A percentile compares a stretch with the other conserved stretches of the same genome.
Evolutionary conservation across 2,113 vertebrate species (phyloP).

Genomic region (Rhinolophus ferrumequinum): DNA sequence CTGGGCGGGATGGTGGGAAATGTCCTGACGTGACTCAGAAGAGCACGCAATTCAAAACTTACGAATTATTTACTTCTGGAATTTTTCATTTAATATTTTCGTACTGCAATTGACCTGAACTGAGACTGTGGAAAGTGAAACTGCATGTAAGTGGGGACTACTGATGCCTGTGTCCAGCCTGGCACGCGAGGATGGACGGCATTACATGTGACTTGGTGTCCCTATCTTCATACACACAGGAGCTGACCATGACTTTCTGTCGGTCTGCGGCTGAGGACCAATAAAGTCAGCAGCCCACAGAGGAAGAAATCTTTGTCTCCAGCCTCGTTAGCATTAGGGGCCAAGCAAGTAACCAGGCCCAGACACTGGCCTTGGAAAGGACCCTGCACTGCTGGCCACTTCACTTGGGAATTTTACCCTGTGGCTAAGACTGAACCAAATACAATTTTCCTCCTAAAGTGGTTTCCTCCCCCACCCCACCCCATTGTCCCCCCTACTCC

Average conservation of each 20-base stretch:
- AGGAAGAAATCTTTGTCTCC: conserved; percentile 10
- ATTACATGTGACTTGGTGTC: not conserved
- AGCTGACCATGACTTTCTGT: not conserved
- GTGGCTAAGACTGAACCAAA: not conserved
- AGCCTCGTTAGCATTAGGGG: not conserved
- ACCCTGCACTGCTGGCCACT: not conserved
- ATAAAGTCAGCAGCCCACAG: not conserved
- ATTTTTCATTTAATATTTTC: not conserved
- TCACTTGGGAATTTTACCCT: conserved; percentile 21
- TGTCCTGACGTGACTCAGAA: not conserved
- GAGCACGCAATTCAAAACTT: not conserved
- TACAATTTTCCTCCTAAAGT: not conserved
- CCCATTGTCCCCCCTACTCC: no score
- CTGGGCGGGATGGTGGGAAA: not conserved
- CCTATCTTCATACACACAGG: not conserved
- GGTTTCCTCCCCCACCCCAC: conserved; percentile 33
- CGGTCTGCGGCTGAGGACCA: not conserved
- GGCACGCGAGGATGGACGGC: not conserved
- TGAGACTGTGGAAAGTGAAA: not conserved
- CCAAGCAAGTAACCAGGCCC: not conserved
- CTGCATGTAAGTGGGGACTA: no score
- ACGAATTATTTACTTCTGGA: not conserved
- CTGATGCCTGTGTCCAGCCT: not conserved
- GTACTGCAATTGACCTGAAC: not conserved
- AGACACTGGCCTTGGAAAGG: not conserved